Percentiles rank a stretch among this genome's conserved stretches.
Conservation (phyloP, 2,888 invertebrate species). For the Leptinotarsa juncta region DNA sequence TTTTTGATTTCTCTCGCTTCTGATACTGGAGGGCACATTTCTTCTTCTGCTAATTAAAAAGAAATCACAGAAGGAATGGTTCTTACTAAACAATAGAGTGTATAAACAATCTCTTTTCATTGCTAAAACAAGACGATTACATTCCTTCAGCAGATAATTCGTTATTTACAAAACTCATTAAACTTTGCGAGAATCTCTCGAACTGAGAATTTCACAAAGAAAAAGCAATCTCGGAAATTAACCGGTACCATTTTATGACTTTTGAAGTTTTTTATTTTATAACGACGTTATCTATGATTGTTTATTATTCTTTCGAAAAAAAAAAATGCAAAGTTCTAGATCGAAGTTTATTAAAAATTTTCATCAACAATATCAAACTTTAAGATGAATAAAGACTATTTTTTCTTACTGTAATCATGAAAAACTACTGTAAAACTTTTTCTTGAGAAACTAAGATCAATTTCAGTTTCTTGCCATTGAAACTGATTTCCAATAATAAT, state of each 20-base stretch:
- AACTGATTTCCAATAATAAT: too few species aligned
- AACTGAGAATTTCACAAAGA: neutral
- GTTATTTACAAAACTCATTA: conserved; percentile 3
- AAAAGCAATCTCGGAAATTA: neutral
- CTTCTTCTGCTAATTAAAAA: neutral
- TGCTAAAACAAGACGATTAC: neutral
- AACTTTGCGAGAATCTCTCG: neutral
- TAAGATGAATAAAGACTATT: too few species aligned
- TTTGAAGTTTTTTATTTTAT: neutral
- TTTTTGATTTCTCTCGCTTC: too few species aligned
- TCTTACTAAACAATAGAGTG: neutral
- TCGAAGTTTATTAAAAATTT: too few species aligned
- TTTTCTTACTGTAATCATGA: too few species aligned
- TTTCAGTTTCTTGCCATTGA: too few species aligned
- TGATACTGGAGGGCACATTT: too few species aligned
- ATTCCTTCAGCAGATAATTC: neutral
- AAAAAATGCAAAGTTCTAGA: too few species aligned
- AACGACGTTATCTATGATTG: neutral
- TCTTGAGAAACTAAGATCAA: too few species aligned
- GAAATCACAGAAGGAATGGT: neutral
- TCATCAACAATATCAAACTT: too few species aligned
- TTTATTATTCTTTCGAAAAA: neutral
- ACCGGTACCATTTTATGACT: neutral
- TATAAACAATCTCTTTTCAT: too few species aligned
- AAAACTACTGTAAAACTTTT: too few species aligned